Base-by-base conservation (phyloP, 2,113 vertebrate species). In the Hepsetus odoe region DNA sequence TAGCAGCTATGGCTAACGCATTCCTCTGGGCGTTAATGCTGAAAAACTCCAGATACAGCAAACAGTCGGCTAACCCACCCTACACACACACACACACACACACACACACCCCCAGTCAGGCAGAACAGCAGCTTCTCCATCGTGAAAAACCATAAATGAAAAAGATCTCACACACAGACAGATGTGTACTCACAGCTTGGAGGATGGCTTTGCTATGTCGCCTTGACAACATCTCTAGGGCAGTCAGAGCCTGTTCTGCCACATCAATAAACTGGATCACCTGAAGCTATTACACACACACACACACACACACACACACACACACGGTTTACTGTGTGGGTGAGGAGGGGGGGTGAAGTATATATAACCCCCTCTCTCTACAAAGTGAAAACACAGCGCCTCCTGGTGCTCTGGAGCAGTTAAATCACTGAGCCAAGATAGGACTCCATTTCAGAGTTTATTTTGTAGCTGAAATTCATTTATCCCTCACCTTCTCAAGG, bases 1-100 rank as follows among this genome's bases (percentile, higher is more conserved):
- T 99, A 80, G 97, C 97, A 84, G 98, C 97, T 40, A 99, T 99
- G 84, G 98, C 98, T 88, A 99, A 89, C 4, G 98, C 98, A 55
- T 99, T 99, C 91, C 98, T 96, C 92, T 99, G 98, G 86, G 98
- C 98, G 84, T 99, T 99, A 91, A 99, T 99, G 91, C 98, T 99
- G 90, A 99, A 99, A 93, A 99, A 99, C 84, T 99, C 98, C 80
- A 99, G 92, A 89, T 98, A 99, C 20, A 98, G 91, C 87, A 99
- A 93, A 86, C 97, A 99, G 88, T 96, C 95, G 59, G 98, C 98
- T 80, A 99, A 92, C 74, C 98, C 98, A 87, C 97, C 95, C 98
- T 99, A 40, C 33, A 88, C 8, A 55, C 51, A 55, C 51, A 55
- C 51, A 55, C n/a, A n/a, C 51, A 38, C 35, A n/a, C 24, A 12